phyloP scores from a whole-genome alignment of 2,888 invertebrate species.

The Priocnemis perturbator region DNA sequence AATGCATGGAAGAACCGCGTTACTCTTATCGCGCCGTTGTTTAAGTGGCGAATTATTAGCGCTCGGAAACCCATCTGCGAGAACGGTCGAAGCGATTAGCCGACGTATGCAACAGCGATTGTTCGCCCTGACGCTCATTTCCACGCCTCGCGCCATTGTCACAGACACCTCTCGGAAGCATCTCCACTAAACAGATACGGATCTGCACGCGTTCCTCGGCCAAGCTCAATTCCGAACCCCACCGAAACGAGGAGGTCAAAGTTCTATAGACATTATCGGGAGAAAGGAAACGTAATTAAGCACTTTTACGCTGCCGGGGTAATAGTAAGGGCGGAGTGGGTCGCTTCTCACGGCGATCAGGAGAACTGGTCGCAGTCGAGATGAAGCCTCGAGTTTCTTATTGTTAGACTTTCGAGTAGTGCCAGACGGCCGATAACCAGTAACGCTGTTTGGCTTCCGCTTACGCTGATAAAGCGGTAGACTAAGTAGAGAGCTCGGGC shows the following conservation, averaged over 20 bases:
- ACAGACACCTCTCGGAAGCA: constrained; percentile 28
- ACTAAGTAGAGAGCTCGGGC: neutral
- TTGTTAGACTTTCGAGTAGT: constrained; percentile 22
- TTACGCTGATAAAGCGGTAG: constrained; percentile 49
- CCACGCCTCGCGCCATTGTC: constrained; percentile 52
- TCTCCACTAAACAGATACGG: neutral
- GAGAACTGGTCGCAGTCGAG: constrained; percentile 15
- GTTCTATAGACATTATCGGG: constrained; percentile 24
- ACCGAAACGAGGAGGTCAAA: neutral
- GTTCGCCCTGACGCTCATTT: constrained; percentile 54
- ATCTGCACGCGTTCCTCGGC: neutral
- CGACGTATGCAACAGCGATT: constrained; percentile 18
- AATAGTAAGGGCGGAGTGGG: neutral
- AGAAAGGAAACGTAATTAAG: constrained; percentile 43
- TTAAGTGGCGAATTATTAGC: no score
- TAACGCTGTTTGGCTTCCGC: constrained; percentile 40
- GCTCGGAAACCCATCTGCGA: no score
- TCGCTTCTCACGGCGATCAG: constrained; percentile 41
- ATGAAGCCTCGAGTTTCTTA: constrained; percentile 38
- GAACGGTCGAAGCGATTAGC: neutral
- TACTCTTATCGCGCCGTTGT: no score
- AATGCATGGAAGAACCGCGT: no score
- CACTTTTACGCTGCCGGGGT: constrained; percentile 23
- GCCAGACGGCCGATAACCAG: constrained; percentile 31
- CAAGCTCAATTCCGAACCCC: no score